Base-by-base conservation (phyloP, 2,888 invertebrate genomes). In the Dicyrtoma fusca region DNA sequence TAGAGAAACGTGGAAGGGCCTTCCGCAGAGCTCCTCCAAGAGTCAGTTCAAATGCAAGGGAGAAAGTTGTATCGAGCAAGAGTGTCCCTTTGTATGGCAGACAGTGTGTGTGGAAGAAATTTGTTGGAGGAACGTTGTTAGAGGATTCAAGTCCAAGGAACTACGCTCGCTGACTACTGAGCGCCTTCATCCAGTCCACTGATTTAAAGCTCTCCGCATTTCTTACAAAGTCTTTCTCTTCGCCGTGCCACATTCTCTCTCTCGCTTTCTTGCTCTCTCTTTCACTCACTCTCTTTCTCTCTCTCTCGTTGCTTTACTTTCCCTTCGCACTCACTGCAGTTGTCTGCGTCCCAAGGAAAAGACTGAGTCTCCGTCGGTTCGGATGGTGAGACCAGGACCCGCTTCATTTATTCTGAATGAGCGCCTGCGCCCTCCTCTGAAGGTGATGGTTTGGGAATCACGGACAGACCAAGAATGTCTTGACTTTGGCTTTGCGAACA, bases 131-230 rank as follows among this genome's bases (percentile, higher is more conserved):
- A n/a, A n/a, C n/a, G n/a, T n/a, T n/a, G 8, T 44, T 44, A 49
- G 49, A 49, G 49, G 49, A 34, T 34, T 34, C 4, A 34, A 23
- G 26, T 25, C 26, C 10, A 11, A 51, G 73, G 59, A 68, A 64
- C 63, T 51, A 74, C 73, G 72, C 68, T 74, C 61, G 68, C 65
- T 72, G 75, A 75, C 75, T 75, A 75, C 74, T 70, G 74, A 76
- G 71, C 73, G 63, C 71, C 44, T 66, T 74, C 74, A 71, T 73
- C 69, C 71, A 73, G 73, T 71, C 74, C 57, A 45, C 65, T 55
- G 69, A 73, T 76, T 74, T 74, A 76, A 76, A 73, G 76, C 74
- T 69, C 68, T 61, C 47, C 17, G 64, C 44, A 45, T 57, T 55
- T 45, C 23, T 21, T 55, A 21, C 19, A 2, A 19, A 55, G 55